Percentiles rank a stretch among this genome's conserved stretches.
These are phyloP conservation scores for Philopedon plagiatum DNA, from an alignment of 2,888 invertebrate genomes.

Conservation along the genomic window DNA sequence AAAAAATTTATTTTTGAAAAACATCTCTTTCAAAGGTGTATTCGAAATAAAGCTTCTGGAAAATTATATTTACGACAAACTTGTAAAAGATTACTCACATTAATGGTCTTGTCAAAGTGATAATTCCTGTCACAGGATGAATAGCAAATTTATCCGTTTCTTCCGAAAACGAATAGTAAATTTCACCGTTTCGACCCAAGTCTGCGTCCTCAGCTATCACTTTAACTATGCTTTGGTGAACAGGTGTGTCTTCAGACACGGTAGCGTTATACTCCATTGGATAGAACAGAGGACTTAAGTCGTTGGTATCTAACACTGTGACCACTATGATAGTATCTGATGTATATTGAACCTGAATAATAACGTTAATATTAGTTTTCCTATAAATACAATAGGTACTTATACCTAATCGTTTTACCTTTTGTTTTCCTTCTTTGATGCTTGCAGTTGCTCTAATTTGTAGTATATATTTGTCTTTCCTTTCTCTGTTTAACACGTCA, in stretches of 20 bases:
- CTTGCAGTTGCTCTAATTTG: constrained; percentile 82
- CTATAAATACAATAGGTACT: not conserved
- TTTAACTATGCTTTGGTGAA: constrained; percentile 84
- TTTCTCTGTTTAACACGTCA: constrained; percentile 93
- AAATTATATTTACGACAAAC: not conserved
- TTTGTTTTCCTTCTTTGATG: constrained; percentile 73
- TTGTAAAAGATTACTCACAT: constrained; percentile 53
- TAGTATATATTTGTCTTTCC: constrained; percentile 86
- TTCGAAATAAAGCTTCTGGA: not conserved
- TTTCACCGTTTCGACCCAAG: constrained; percentile 94
- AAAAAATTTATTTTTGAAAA: too few species aligned
- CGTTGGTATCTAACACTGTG: constrained; percentile 87
- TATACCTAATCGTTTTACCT: constrained; percentile 56
- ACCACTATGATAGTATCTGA: constrained; percentile 83
- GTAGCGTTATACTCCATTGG: constrained; percentile 88
- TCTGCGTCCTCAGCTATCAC: constrained; percentile 96
- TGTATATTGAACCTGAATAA: constrained; percentile 71
- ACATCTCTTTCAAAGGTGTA: too few species aligned
- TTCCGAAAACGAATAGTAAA: constrained; percentile 93
- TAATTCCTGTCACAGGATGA: constrained; percentile 92
- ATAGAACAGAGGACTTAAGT: constrained; percentile 94
- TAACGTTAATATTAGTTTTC: too few species aligned
- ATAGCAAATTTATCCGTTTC: constrained; percentile 90
- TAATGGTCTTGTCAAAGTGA: constrained; percentile 86
- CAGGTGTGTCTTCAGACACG: constrained; percentile 90